Evolutionary conservation across 2,888 invertebrate species (phyloP), one percentile per base, ranked within the genome.

Genomic region (Polydrusus cervinus): DNA sequence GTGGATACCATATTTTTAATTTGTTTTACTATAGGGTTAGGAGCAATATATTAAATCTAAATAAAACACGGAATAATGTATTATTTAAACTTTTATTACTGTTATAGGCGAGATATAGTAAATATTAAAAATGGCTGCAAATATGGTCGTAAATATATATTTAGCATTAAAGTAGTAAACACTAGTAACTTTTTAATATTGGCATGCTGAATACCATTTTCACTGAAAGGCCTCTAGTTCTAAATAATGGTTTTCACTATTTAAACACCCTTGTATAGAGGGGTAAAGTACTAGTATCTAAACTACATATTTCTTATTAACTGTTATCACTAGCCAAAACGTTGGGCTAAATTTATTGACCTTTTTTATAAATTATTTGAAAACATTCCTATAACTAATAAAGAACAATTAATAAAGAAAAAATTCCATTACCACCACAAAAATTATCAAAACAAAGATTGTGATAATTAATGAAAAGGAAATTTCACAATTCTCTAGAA

Each of bases 271-370:
- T 84, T 85, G 85, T 85, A 85, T 84, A 85, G 84, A 85, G 84
- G 84, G 84, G 73, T 75, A 82, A 81, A 83, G 82, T 82, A 81
- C 75, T 78, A 75, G 69, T 74, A 74, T 77, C 77, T 77, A 74
- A 74, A 74, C 74, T 74, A 76, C 76, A 30, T 62, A 66, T 70
- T 79, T 81, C 82, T 83, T 79, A 81, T 83, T 83, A 79, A 79
- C 75, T 81, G 81, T 81, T 81, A 82, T 85, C 85, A 85, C 85
- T 85, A 85, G 85, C 84, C 85, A 79, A 84, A 84, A 79, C 47
- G 25, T 14, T 45, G 16, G 43, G 49, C 57, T 20, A 20, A 34
- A 74, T 80, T 78, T 75, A 74, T 72, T 67, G 40, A 70, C 40
- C 25, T 38, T 18, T 38, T 60, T 60, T 18, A 43, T 13, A 43